phyloP scores from a whole-genome alignment of 2,113 vertebrate species.

The Psilopsiagon aurifrons region DNA sequence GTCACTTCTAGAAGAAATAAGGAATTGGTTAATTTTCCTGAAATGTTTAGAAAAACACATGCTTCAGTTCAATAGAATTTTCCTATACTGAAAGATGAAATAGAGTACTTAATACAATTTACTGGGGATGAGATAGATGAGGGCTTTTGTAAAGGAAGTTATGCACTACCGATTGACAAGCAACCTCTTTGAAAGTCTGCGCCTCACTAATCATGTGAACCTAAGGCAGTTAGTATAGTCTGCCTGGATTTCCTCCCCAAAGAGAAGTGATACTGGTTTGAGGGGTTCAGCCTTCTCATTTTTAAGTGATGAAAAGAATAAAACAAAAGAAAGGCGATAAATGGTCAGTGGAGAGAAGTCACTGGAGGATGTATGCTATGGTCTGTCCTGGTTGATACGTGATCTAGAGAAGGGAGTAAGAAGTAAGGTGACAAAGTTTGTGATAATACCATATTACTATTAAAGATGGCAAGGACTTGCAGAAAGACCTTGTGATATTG shows the following conservation, averaged over 20 bases:
- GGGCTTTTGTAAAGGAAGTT: background rate
- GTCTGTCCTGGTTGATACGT: background rate
- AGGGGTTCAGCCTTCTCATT: background rate
- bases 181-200: background rate
- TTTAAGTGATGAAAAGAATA: background rate
- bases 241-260: background rate
- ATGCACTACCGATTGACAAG: background rate
- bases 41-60: background rate
- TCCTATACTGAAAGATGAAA: background rate
- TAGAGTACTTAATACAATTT: background rate
- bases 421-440: background rate
- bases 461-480: background rate
- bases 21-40: background rate
- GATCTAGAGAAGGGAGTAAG: background rate
- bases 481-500: background rate
- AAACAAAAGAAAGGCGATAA: background rate
- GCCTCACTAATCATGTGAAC: background rate
- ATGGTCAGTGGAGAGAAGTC: background rate
- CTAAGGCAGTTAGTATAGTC: background rate
- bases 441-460: background rate
- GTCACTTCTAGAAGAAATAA: conserved; percentile 8
- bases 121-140: background rate
- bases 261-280: background rate
- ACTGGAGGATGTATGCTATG: background rate
- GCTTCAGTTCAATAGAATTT: background rate